Base-by-base conservation (phyloP, 2,113 vertebrate genomes). In the Pao palembangensis region DNA sequence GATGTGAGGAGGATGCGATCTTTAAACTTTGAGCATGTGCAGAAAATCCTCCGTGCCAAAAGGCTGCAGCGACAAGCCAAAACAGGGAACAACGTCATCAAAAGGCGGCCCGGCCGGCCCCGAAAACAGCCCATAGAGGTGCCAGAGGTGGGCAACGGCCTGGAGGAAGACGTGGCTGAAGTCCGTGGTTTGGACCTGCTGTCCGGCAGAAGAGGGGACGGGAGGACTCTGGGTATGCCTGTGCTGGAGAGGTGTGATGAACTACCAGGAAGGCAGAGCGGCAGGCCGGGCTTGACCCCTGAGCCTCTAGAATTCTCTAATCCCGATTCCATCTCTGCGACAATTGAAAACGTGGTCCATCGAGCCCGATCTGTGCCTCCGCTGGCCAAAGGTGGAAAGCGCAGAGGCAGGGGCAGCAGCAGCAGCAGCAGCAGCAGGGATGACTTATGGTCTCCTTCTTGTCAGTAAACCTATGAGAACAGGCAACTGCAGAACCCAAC, bases 21-120 rank as follows among this genome's bases (percentile, higher is more conserved):
- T 88, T 94, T 96, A 91, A 99, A 94, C 85, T 91, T 99, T 87
- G 96, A 98, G 86, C 97, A 99, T 0, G 96, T 99, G 83, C 98
- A 98, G 91, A 99, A 98, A 87, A 98, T 99, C 87, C 92, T 99
- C 64, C 96, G 95, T 88, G 96, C 96, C 86, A 99, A 98, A 90
- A 88, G 95, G 84, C 94, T 99, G 85, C 97, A 99, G 91, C 93
- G 97, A 91, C 95, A 98, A 91, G 94, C 97, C 83, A 98, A 98
- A 91, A 99, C 96, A 5, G 97, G 97, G 89, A 98, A 98, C 92
- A 99, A 98, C 78, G 94, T 99, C 48, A 91, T 98, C 69, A 98
- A 99, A 90, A 92, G 96, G 75, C 82, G 92, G 34, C 89, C 96
- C 14, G 97, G 96, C 2, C 91, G 95, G 51, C 97, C 97, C 53